These are phyloP conservation scores for Siderastrea radians DNA, from an alignment of 92 coral and sea anemone genomes.

Conservation along the genomic window DNA sequence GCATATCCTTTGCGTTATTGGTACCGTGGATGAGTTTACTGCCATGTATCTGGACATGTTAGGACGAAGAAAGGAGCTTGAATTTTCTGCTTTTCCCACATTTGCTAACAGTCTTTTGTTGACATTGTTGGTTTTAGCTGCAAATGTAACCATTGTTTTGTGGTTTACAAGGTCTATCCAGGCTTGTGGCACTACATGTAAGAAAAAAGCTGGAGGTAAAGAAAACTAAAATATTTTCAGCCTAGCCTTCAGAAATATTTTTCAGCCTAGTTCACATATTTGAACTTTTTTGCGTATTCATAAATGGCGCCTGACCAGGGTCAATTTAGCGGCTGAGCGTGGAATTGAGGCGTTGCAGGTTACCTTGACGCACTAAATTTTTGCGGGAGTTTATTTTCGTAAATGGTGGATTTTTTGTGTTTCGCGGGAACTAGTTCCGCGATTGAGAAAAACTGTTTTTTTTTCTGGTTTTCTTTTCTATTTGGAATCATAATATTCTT, in stretches of 20 bases:
- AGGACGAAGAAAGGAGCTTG: slow-evolving; percentile 67
- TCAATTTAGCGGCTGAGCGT: too few relatives aligned
- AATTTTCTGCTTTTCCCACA: slow-evolving; percentile 58
- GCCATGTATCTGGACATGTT: slow-evolving; percentile 88
- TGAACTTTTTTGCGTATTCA: too few relatives aligned
- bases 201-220: slow-evolving; percentile 8
- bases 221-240: neutral
- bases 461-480: too few relatives aligned
- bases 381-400: too few relatives aligned
- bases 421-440: too few relatives aligned
- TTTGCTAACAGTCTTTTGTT: slow-evolving; percentile 84
- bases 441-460: too few relatives aligned
- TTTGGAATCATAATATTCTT: too few relatives aligned
- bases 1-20: slow-evolving; percentile 92
- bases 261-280: neutral
- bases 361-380: too few relatives aligned
- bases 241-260: too few relatives aligned
- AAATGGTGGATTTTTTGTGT: too few relatives aligned
- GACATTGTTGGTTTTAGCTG: slow-evolving; percentile 66
- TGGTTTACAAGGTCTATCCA: slow-evolving; percentile 79
- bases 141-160: slow-evolving; percentile 83
- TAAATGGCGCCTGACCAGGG: too few relatives aligned
- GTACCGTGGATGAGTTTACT: slow-evolving; percentile 83
- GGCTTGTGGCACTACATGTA: slow-evolving; percentile 46
- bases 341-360: too few relatives aligned